Evolutionary conservation across 2,888 invertebrate species (phyloP).

Genomic region (Mimachlamys varia): DNA sequence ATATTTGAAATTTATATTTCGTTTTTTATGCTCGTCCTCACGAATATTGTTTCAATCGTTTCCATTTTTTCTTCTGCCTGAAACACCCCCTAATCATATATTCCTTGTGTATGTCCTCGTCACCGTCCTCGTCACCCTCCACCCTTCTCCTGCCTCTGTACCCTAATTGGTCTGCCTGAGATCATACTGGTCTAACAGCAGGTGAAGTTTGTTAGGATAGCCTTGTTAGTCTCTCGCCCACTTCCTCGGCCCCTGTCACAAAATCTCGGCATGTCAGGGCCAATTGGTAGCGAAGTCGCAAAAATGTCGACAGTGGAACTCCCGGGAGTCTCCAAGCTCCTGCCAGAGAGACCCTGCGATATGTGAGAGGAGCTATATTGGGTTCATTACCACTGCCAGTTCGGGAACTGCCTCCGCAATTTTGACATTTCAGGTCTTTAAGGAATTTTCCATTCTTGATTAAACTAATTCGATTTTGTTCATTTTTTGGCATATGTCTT

Average conservation of each 20-base stretch:
- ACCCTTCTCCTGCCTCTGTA: not conserved
- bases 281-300: not conserved
- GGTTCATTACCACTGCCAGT: conserved; percentile 27
- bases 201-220: not conserved
- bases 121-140: not conserved
- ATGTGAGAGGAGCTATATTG: conserved; percentile 12
- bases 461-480: conserved; percentile 31
- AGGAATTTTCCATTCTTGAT: conserved; percentile 31
- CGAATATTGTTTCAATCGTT: not conserved
- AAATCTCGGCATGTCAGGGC: conserved; percentile 31
- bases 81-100: too few species aligned
- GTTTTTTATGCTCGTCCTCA: not conserved
- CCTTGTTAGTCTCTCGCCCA: conserved; percentile 21
- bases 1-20: too few species aligned
- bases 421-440: conserved; percentile 28
- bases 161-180: conserved; percentile 20
- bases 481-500: conserved; percentile 28
- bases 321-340: not conserved
- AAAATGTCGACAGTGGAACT: conserved; percentile 13
- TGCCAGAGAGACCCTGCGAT: conserved; percentile 6
- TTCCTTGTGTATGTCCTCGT: not conserved
- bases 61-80: too few species aligned
- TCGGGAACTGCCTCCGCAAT: conserved; percentile 23
- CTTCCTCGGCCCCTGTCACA: conserved; percentile 31
- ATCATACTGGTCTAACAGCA: not conserved